These are phyloP conservation scores for chimpanzee (Pan troglodytes) DNA, from an alignment of 2,113 vertebrate genomes.

Conservation along the genomic window DNA sequence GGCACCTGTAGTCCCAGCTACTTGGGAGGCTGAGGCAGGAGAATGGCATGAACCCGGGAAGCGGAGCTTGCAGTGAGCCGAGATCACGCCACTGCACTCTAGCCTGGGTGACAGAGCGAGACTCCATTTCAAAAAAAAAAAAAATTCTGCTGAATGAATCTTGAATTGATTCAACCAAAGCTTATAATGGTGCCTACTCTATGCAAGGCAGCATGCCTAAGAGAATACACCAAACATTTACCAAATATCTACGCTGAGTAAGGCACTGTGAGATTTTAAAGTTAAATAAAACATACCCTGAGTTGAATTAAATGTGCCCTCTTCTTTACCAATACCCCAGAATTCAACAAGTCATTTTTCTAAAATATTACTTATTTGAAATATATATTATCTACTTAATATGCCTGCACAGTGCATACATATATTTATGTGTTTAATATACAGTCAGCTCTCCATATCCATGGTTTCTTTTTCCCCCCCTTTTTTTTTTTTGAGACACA, in stretches of 20 bases:
- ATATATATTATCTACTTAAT: background rate
- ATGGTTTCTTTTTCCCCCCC: background rate
- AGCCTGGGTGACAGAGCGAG: too few species aligned
- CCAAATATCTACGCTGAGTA: background rate
- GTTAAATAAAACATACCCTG: constrained; percentile 37
- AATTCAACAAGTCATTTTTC: constrained; percentile 39
- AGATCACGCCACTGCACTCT: too few species aligned
- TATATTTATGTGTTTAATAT: background rate
- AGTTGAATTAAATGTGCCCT: background rate
- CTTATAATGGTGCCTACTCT: constrained; percentile 11
- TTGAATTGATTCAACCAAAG: background rate
- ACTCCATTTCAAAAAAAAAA: too few species aligned
- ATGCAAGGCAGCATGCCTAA: background rate
- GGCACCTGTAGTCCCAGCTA: too few species aligned
- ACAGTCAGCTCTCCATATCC: background rate
- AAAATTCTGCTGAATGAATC: background rate
- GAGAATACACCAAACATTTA: background rate
- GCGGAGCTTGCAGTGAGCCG: too few species aligned
- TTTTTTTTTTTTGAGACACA: too few species aligned
- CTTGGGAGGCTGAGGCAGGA: too few species aligned
- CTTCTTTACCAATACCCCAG: constrained; percentile 31
- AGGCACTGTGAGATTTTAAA: background rate
- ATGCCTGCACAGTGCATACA: background rate
- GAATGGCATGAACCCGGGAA: too few species aligned
- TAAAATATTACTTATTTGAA: constrained; percentile 49